Base-by-base conservation (phyloP, 2,113 vertebrate genomes). In the Sapajus apella region DNA sequence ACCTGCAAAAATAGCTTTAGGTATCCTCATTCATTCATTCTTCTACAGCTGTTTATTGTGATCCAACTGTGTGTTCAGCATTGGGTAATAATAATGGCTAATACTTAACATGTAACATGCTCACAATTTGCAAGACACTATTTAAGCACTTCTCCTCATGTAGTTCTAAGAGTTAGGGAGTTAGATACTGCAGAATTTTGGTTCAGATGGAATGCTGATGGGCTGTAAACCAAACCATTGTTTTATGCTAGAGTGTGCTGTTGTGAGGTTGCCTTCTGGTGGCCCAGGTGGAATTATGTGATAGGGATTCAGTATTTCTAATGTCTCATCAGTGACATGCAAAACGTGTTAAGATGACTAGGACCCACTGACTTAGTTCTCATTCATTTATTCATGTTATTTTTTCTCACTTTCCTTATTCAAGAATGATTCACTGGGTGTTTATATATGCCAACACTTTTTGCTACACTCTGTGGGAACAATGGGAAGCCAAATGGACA, bases 161-260 rank as follows among this genome's bases (percentile, higher is more conserved):
- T 30, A 23, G 13, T 68, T 8, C 37, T 76, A 2, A 30, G 9
- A 47, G 5, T 66, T 70, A 77, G 27, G 0, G 9, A 47, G 5
- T 66, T 70, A 77, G 37, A 40, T 40, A 40, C 37, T 40, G 37
- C 97, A 97, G 0, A 85, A 68, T 93, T 86, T 98, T 98, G 17
- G 92, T 98, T 97, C 96, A 50, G 92, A 96, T 98, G 97, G 3
- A 82, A 79, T 96, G 94, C 97, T 97, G 30, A 30, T 96, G 97
- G 90, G 85, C 91, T 86, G 66, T 97, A 96, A 98, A 95, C 96
- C 97, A 95, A 95, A 98, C 96, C 91, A 18, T 82, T 98, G 96
- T 32, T 97, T 93, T 96, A 96, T 97, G 56, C 37, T 83, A 64
- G 81, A 76, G 30, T 96, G 85, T 97, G 70, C 93, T 97, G 94